phyloP scores from a whole-genome alignment of 2,888 invertebrate species.

The Polydrusus tereticollis region DNA sequence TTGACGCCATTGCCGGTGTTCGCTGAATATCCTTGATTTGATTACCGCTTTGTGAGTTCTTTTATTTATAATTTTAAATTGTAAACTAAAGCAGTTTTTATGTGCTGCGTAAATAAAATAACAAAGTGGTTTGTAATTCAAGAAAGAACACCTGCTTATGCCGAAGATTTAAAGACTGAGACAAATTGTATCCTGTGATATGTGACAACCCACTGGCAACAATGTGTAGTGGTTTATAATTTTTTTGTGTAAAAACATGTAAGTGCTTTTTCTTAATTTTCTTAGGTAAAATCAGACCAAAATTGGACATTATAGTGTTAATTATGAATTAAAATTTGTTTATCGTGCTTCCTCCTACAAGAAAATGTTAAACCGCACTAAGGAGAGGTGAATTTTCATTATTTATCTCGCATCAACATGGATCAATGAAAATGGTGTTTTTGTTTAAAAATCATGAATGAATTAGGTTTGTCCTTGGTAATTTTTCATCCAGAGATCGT shows the following conservation, averaged over 20 bases:
- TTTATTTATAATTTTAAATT: too few relatives aligned
- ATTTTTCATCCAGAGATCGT: background rate
- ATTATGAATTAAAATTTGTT: background rate
- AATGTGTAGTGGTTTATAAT: background rate
- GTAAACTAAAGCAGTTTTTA: too few relatives aligned
- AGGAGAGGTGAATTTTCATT: background rate
- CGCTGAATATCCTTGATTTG: background rate
- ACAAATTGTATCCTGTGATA: too few relatives aligned
- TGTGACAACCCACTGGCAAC: background rate
- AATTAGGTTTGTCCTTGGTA: background rate
- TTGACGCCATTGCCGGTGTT: background rate
- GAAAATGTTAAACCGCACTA: background rate
- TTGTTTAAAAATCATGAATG: slow-evolving; percentile 4
- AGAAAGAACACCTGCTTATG: too few relatives aligned
- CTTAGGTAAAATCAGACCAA: background rate
- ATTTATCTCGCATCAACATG: background rate
- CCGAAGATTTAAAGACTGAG: too few relatives aligned
- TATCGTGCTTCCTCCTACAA: background rate
- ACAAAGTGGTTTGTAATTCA: too few relatives aligned
- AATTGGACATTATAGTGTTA: background rate
- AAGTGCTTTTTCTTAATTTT: background rate
- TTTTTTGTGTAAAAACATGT: slow-evolving; percentile 3
- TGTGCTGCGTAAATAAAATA: too few relatives aligned
- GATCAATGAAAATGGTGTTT: slow-evolving; percentile 13
- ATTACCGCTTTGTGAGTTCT: too few relatives aligned